Conservation (phyloP, 2,113 vertebrate genomes). For the Tragelaphus imberbis region DNA sequence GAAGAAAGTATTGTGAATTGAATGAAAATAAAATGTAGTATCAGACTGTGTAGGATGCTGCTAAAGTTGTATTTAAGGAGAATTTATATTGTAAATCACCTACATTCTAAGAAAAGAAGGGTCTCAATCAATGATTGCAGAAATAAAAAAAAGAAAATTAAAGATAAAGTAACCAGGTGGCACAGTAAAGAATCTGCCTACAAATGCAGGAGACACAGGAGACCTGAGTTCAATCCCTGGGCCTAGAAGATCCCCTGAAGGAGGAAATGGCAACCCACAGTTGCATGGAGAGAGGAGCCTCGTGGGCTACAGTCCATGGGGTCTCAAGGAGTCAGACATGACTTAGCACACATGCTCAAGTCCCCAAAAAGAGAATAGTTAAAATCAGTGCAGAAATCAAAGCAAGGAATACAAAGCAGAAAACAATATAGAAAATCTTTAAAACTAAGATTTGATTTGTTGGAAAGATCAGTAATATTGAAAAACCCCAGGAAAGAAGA, state of each 20-base stretch:
- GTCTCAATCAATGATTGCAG: not conserved
- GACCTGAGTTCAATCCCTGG: not conserved
- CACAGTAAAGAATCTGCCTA: not conserved
- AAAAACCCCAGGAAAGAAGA: not conserved
- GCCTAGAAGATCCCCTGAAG: not conserved
- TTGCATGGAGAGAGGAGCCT: not conserved
- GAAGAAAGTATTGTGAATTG: not conserved
- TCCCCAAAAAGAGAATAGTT: not conserved
- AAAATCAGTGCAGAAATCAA: not conserved
- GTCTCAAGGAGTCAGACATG: not conserved
- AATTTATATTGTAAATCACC: not conserved
- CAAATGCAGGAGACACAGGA: not conserved
- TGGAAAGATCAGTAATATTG: not conserved
- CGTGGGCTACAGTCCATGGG: not conserved
- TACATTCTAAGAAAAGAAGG: not conserved
- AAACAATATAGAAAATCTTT: not conserved
- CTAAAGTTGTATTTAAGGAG: not conserved
- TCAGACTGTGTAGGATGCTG: not conserved
- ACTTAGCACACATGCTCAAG: fast-evolving
- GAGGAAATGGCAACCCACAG: not conserved
- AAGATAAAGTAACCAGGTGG: not conserved
- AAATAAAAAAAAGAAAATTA: not conserved
- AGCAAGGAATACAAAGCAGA: not conserved
- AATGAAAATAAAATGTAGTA: not conserved
- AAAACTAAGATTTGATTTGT: not conserved